Conservation (phyloP, 2,113 vertebrate species). For the Ochotona princeps region DNA sequence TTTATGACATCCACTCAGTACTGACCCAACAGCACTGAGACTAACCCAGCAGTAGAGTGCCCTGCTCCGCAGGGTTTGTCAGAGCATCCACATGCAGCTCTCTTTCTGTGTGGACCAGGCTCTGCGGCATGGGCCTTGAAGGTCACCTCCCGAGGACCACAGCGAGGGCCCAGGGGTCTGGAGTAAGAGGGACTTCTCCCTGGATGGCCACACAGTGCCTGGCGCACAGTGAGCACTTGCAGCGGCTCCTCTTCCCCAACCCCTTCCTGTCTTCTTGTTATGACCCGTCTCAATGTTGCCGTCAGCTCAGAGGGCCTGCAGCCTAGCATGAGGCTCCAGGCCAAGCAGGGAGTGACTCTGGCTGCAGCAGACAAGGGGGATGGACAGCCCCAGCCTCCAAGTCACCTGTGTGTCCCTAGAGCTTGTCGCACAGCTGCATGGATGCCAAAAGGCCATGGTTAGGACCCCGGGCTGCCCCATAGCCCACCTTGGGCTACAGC, state of each 20-base stretch:
- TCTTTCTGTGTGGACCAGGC: too few relatives aligned
- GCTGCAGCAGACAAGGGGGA: too few relatives aligned
- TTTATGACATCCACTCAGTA: background rate
- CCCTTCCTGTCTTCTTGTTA: background rate
- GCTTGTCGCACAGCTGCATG: background rate
- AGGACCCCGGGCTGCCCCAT: background rate
- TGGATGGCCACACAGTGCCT: too few relatives aligned
- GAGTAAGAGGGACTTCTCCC: too few relatives aligned
- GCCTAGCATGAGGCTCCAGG: background rate
- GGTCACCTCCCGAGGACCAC: too few relatives aligned
- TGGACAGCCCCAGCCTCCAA: too few relatives aligned
- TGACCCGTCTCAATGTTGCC: background rate
- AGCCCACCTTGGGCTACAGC: background rate
- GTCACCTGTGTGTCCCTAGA: background rate
- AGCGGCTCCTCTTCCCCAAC: background rate
- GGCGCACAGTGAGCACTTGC: background rate
- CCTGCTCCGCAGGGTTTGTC: too few relatives aligned
- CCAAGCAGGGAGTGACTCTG: background rate
- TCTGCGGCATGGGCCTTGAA: too few relatives aligned
- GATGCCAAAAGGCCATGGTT: background rate
- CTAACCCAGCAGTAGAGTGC: too few relatives aligned
- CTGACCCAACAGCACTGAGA: background rate
- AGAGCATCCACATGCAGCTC: too few relatives aligned
- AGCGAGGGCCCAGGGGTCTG: too few relatives aligned
- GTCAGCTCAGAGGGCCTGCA: constrained; percentile 1